Base-by-base conservation (phyloP, 2,888 invertebrate species). In the Cantharis nigra region DNA sequence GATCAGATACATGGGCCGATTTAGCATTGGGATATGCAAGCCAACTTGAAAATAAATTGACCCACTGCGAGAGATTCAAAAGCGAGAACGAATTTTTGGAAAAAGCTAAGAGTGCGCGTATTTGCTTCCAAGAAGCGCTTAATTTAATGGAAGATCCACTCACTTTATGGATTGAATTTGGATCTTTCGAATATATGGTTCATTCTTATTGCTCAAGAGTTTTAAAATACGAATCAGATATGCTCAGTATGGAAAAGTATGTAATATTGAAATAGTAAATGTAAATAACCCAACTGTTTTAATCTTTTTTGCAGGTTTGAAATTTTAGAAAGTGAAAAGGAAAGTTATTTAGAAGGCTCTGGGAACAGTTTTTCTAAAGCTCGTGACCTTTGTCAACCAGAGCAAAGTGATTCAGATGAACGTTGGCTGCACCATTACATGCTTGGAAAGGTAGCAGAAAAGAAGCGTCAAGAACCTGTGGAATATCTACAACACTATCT, bases 371-470 rank as follows among this genome's bases (percentile, higher is more conserved):
- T 97, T 85, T 91, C 91, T 30, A 91, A 92, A 30, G 94, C 94
- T 1, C 91, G 93, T 76, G 90, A 91, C 74, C 90, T 93, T 81
- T 90, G 92, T 74, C 91, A 91, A 80, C 87, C 90, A 0, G 90
- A 90, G 63, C 92, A 92, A 73, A 91, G 91, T 79, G 90, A 90
- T 69, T 88, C 90, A 0, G 97, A 97, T 85, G 98, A 98, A 85
- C 91, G 94, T 76, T 98, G 98, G 98, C 90, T 98, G 49, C 94
- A 96, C 85, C 96, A 96, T 87, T 98, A 98, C 86, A 97, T 98
- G 95, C 90, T 98, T n/a, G 98, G 97, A 0, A 98, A 98, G 91
- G 94, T 98, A 72, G 92, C 95, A 0, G 98, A 98, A 87, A 98
- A 98, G 86, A 92, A 92, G 77, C 93, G 93, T 81, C 93, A 93